phyloP scores from a whole-genome alignment of 2,888 invertebrate genomes.

The Oxycera nigricornis region DNA sequence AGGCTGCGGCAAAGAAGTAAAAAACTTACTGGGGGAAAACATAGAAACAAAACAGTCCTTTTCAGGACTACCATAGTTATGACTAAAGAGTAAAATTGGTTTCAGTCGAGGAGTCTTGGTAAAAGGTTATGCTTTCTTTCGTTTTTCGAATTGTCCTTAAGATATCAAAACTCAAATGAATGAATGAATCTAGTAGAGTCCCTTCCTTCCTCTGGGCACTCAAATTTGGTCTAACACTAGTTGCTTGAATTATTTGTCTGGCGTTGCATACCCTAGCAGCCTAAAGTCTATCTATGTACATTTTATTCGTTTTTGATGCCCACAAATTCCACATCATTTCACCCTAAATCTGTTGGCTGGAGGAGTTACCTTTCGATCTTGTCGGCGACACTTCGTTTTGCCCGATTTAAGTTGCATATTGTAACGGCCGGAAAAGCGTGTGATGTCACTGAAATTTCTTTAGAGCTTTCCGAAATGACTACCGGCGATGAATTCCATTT shows the following conservation, averaged over 20 bases:
- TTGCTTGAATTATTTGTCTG: background rate
- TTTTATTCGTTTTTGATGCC: background rate
- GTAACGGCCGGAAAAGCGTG: constrained; percentile 86
- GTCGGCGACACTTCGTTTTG: constrained; percentile 71
- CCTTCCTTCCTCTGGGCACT: background rate
- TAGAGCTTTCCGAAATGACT: constrained; percentile 79
- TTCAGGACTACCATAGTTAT: constrained; percentile 23
- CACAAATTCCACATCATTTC: too few relatives aligned
- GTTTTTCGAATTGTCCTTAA: too few relatives aligned
- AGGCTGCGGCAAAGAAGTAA: constrained; percentile 29
- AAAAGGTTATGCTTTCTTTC: background rate
- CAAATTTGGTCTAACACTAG: too few relatives aligned
- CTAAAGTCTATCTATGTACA: background rate
- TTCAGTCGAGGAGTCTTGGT: too few relatives aligned
- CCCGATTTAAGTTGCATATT: constrained; percentile 85
- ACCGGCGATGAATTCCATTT: constrained; percentile 80
- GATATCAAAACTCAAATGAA: too few relatives aligned
- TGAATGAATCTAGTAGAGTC: background rate
- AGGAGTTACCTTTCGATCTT: constrained; percentile 62
- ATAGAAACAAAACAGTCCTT: constrained; percentile 6
- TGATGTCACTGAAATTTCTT: constrained; percentile 69
- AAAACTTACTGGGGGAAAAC: background rate
- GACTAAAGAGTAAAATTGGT: constrained; percentile 16
- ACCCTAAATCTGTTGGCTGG: too few relatives aligned
- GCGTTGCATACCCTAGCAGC: background rate